These are phyloP conservation scores for Sisor rabdophorus DNA, from an alignment of 2,113 vertebrate genomes.

Conservation along the genomic window DNA sequence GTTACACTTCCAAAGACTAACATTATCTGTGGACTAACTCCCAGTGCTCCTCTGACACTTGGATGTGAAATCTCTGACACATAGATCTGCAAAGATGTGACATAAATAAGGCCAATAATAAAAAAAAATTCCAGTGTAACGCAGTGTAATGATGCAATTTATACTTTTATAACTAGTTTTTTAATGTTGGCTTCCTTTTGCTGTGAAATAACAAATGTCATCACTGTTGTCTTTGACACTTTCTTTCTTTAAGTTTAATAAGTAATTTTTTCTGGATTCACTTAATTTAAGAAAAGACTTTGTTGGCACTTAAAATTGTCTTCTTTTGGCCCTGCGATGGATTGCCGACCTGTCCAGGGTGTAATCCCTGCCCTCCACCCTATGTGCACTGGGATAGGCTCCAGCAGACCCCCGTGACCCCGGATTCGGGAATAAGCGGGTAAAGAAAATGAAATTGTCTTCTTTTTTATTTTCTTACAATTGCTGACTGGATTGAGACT, in stretches of 20 bases:
- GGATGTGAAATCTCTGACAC: slow-evolving; percentile 91
- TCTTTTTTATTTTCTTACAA: no score
- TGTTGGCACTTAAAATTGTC: no score
- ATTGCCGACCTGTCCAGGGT: no score
- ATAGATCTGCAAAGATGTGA: slow-evolving; percentile 76
- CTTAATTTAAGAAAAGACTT: no score
- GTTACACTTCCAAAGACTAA: slow-evolving; percentile 83
- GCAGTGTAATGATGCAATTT: background rate
- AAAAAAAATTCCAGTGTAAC: background rate
- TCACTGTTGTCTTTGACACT: background rate
- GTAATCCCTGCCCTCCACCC: no score
- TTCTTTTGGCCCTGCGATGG: no score
- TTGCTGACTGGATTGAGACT: background rate
- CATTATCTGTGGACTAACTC: slow-evolving; percentile 88
- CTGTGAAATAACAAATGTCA: background rate
- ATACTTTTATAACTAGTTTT: background rate
- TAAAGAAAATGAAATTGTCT: no score
- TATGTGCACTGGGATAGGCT: no score
- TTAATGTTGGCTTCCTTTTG: background rate
- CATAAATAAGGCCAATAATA: background rate
- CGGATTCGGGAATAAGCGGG: no score
- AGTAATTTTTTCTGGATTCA: background rate
- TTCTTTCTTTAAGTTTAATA: background rate
- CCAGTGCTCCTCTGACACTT: slow-evolving; percentile 78
- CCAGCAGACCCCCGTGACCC: no score